Percentiles rank a stretch among this genome's conserved stretches.
These are phyloP conservation scores for Pegoplata infirma DNA, from an alignment of 2,888 invertebrate species.

Conservation along the genomic window DNA sequence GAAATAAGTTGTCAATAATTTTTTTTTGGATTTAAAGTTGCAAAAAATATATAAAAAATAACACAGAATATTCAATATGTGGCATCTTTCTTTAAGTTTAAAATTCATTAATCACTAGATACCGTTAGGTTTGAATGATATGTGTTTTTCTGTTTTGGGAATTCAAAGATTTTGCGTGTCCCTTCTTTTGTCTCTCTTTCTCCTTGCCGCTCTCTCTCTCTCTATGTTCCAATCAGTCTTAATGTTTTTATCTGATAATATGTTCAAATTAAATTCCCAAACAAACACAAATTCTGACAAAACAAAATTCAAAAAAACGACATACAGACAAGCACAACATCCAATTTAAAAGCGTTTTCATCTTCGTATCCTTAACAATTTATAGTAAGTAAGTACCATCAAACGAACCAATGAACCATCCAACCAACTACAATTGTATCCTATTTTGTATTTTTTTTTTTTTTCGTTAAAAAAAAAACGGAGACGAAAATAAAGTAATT, in stretches of 20 bases:
- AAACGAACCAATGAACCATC: background rate
- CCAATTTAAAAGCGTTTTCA: conserved; percentile 42
- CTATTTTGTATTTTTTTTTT: conserved; percentile 28
- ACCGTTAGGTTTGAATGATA: conserved; percentile 47
- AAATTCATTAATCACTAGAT: conserved; percentile 48
- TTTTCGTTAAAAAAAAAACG: background rate
- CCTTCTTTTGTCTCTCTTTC: background rate
- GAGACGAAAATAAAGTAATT: conserved; percentile 59
- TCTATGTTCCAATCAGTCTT: background rate
- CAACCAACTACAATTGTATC: background rate
- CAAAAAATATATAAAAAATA: too few species aligned
- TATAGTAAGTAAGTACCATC: conserved; percentile 8
- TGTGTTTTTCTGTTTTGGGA: background rate
- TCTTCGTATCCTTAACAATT: conserved; percentile 43
- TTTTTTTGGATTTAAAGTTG: too few species aligned
- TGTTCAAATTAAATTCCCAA: conserved; percentile 9
- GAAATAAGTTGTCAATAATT: conserved; percentile 47
- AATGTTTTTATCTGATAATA: conserved; percentile 34
- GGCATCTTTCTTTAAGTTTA: background rate
- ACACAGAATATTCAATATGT: background rate
- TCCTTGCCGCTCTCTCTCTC: background rate
- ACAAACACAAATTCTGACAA: background rate
- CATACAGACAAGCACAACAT: background rate
- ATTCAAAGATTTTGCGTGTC: background rate
- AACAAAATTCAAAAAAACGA: background rate